Percentiles rank a stretch among this genome's conserved stretches.
These are phyloP conservation scores for Notodonta dromedarius DNA, from an alignment of 2,888 invertebrate species.

Conservation along the genomic window DNA sequence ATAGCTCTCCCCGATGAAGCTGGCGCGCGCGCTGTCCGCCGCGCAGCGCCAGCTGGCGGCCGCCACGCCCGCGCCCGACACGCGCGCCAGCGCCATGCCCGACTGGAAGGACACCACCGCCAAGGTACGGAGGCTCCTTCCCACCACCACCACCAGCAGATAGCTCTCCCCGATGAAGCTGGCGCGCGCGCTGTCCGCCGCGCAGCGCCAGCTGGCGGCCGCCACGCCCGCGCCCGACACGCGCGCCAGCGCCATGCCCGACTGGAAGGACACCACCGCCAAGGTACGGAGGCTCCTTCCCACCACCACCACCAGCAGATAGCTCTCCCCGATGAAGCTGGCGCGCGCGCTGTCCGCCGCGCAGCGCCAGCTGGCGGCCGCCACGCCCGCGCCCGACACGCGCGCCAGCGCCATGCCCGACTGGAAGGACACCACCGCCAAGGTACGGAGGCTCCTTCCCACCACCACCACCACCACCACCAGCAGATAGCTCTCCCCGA, in stretches of 20 bases:
- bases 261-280: slow-evolving; percentile 88
- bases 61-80: slow-evolving; percentile 92
- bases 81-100: slow-evolving; percentile 85
- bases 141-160: too few species aligned
- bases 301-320: too few species aligned
- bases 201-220: slow-evolving; percentile 90
- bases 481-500: too few species aligned
- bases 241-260: slow-evolving; percentile 86
- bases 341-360: slow-evolving; percentile 92
- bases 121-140: slow-evolving; percentile 43
- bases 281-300: slow-evolving; percentile 43
- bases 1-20: too few species aligned
- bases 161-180: too few species aligned
- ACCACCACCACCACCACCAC: too few species aligned
- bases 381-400: slow-evolving; percentile 90
- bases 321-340: slow-evolving; percentile 92
- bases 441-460: slow-evolving; percentile 40
- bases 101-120: slow-evolving; percentile 89
- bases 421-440: slow-evolving; percentile 88
- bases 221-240: slow-evolving; percentile 91
- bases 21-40: slow-evolving; percentile 91
- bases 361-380: slow-evolving; percentile 89
- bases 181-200: slow-evolving; percentile 91
- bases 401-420: slow-evolving; percentile 86
- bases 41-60: slow-evolving; percentile 91